Percentiles rank a stretch among this genome's conserved stretches.
Conservation (phyloP, 2,888 invertebrate species). For the Epirrita christyi region DNA sequence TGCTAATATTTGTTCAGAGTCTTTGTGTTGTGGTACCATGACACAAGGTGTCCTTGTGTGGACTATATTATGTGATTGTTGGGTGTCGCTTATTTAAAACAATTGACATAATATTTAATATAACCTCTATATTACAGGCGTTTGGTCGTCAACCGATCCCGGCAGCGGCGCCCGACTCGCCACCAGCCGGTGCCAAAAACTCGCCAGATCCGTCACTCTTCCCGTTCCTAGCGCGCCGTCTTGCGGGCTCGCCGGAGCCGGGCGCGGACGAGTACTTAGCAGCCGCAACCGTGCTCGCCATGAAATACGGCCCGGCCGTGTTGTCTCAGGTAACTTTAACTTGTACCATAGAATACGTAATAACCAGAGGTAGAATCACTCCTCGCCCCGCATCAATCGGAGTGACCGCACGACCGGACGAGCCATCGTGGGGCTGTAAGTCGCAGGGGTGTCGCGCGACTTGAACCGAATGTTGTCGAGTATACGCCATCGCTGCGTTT, state of each 20-base stretch:
- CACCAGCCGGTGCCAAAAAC: slow-evolving; percentile 64
- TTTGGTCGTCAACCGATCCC: slow-evolving; percentile 95
- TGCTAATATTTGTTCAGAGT: too few species aligned
- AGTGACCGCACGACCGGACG: too few species aligned
- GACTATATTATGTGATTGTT: too few species aligned
- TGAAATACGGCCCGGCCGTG: slow-evolving; percentile 93
- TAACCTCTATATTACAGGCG: slow-evolving; percentile 86
- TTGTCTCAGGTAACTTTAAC: slow-evolving; percentile 65
- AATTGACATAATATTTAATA: background rate
- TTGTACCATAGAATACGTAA: too few species aligned
- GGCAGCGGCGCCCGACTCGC: slow-evolving; percentile 38
- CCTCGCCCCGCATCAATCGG: too few species aligned
- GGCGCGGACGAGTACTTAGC: slow-evolving; percentile 91
- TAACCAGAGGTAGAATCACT: too few species aligned
- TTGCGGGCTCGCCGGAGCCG: slow-evolving; percentile 77
- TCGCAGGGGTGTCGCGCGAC: too few species aligned
- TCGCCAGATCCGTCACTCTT: slow-evolving; percentile 91
- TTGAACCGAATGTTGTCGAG: too few species aligned
- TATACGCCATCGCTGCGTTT: too few species aligned
- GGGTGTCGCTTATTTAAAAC: background rate
- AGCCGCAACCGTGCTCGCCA: slow-evolving; percentile 94
- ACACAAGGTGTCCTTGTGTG: too few species aligned
- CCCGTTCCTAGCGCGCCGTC: slow-evolving; percentile 91
- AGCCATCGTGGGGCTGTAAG: too few species aligned
- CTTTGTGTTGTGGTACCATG: too few species aligned